Conservation (phyloP, 1,140 invertebrate genomes). For the Lucilia cuprina region DNA sequence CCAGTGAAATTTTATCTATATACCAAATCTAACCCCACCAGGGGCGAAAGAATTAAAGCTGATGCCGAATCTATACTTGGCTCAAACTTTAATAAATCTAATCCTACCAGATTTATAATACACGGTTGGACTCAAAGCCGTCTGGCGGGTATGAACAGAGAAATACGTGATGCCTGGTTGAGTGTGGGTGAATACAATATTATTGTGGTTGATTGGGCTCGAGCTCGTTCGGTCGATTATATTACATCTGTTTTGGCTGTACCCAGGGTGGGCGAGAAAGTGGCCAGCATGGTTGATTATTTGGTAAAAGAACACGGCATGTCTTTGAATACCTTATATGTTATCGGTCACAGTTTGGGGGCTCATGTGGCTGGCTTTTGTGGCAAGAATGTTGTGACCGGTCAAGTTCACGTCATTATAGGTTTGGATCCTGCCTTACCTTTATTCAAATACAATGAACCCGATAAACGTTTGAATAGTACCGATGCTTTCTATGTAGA, state of each 20-base stretch:
- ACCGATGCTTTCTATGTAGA: conserved; percentile 73
- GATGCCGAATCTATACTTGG: conserved; percentile 23
- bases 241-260: conserved; percentile 60
- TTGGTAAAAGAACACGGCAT: conserved; percentile 62
- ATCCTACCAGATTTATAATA: conserved; percentile 46
- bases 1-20: conserved; percentile 44
- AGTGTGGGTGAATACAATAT: conserved; percentile 64
- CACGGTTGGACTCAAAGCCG: conserved; percentile 44
- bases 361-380: conserved; percentile 71
- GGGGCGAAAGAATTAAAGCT: conserved; percentile 20
- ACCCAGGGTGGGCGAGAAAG: conserved; percentile 59
- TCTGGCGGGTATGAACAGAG: conserved; percentile 34
- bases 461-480: conserved; percentile 67
- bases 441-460: conserved; percentile 59
- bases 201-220: conserved; percentile 66
- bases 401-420: conserved; percentile 52
- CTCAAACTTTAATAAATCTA: conserved; percentile 43
- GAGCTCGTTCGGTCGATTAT: conserved; percentile 58
- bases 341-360: conserved; percentile 73
- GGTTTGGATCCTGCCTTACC: conserved; percentile 67
- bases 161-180: conserved; percentile 59
- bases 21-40: conserved; percentile 41
- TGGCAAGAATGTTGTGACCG: conserved; percentile 54
- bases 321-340: conserved; percentile 64
- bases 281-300: conserved; percentile 65